These are phyloP conservation scores for Nesidiocoris tenuis DNA, from an alignment of 2,888 invertebrate species.

Conservation along the genomic window DNA sequence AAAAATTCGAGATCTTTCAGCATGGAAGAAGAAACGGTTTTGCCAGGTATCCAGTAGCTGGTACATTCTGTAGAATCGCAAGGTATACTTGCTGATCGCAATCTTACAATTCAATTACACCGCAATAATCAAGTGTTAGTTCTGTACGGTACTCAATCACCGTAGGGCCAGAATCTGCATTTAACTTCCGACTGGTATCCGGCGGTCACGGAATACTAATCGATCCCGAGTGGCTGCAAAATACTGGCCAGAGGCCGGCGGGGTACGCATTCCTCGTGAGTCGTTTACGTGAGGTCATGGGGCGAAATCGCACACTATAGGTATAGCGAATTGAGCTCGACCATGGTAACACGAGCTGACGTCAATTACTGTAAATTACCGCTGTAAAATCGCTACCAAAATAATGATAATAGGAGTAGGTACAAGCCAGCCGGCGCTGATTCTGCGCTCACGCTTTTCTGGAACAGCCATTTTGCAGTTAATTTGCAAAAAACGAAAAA, in stretches of 20 bases:
- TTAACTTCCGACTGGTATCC: neutral
- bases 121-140: too few species aligned
- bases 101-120: too few species aligned
- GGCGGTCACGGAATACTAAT: slow-evolving; percentile 24
- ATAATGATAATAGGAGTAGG: slow-evolving; percentile 32
- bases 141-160: too few species aligned
- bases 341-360: slow-evolving; percentile 21
- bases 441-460: slow-evolving; percentile 15
- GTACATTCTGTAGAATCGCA: too few species aligned
- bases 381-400: slow-evolving; percentile 31
- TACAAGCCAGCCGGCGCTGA: slow-evolving; percentile 12
- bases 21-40: too few species aligned
- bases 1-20: too few species aligned
- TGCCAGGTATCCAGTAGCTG: too few species aligned
- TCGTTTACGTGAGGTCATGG: slow-evolving; percentile 38
- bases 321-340: slow-evolving; percentile 23
- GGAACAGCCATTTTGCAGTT: too few species aligned
- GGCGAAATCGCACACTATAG: slow-evolving; percentile 28
- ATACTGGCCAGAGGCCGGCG: neutral
- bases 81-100: too few species aligned
- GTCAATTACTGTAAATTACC: slow-evolving; percentile 32
- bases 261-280: slow-evolving; percentile 6
- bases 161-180: too few species aligned
- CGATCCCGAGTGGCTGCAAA: slow-evolving; percentile 5
- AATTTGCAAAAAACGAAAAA: too few species aligned